Evolutionary conservation across 2,888 invertebrate species (phyloP).

Genomic region (Pterostichus niger): DNA sequence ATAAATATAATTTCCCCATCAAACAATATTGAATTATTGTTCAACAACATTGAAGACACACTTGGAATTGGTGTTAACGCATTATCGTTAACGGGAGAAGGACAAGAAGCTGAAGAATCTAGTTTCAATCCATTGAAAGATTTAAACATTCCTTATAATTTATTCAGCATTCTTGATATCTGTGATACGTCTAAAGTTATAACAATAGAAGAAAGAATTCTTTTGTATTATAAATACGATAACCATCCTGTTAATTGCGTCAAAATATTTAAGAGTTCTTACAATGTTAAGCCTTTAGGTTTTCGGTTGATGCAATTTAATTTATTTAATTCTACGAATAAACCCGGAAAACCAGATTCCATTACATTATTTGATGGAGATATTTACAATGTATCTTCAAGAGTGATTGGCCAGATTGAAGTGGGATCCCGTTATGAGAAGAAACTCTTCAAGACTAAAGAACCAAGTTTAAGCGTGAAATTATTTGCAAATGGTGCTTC

Average conservation of each 20-base stretch:
- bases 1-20: conserved; percentile 94
- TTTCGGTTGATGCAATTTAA: conserved; percentile 94
- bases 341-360: conserved; percentile 90
- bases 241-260: conserved; percentile 98
- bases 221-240: conserved; percentile 98
- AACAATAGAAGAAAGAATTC: conserved; percentile 91
- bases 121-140: conserved; percentile 92
- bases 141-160: conserved; percentile 91
- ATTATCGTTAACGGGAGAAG: conserved; percentile 95
- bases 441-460: conserved; percentile 86
- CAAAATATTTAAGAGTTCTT: conserved; percentile 95
- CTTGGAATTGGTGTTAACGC: conserved; percentile 95
- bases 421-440: conserved; percentile 86
- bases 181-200: conserved; percentile 97
- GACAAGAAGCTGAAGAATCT: conserved; percentile 90
- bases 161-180: conserved; percentile 97
- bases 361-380: conserved; percentile 95
- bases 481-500: conserved; percentile 97
- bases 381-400: conserved; percentile 91
- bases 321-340: conserved; percentile 91
- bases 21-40: conserved; percentile 87
- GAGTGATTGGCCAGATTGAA: conserved; percentile 85
- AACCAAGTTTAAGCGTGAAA: conserved; percentile 92
- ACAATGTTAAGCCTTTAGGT: conserved; percentile 92
- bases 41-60: conserved; percentile 87